Percentiles rank a stretch among this genome's conserved stretches.
These are phyloP conservation scores for Aplochiton taeniatus DNA, from an alignment of 2,797 vertebrate genomes.

Conservation along the genomic window DNA sequence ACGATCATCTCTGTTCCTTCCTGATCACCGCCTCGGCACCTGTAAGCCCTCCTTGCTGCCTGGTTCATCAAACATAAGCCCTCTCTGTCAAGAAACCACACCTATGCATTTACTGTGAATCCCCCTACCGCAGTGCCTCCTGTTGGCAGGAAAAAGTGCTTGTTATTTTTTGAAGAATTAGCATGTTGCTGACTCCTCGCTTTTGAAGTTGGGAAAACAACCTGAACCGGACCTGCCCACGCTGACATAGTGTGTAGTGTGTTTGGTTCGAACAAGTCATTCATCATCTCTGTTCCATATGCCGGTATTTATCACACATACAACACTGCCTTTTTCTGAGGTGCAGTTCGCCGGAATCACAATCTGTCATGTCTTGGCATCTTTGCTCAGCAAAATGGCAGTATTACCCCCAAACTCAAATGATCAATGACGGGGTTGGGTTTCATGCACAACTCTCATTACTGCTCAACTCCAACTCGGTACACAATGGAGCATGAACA, in stretches of 20 bases:
- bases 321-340: constrained; percentile 6
- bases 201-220: too few species aligned
- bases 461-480: constrained; percentile 14
- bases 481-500: constrained; percentile 13
- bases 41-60: neutral
- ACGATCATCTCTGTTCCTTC: constrained; percentile 31
- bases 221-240: too few species aligned
- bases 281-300: constrained; percentile 3
- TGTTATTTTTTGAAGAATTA: neutral
- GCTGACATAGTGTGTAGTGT: neutral
- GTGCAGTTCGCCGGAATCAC: constrained; percentile 20
- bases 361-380: neutral
- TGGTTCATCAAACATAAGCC: too few species aligned
- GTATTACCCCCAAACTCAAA: constrained; percentile 6
- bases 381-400: constrained; percentile 21
- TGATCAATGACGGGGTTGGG: constrained; percentile 15
- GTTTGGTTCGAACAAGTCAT: neutral
- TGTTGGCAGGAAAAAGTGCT: neutral
- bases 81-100: too few species aligned
- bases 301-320: constrained; percentile 6
- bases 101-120: too few species aligned
- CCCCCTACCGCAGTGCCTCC: too few species aligned
- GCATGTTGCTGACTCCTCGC: neutral
- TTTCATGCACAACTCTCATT: neutral
- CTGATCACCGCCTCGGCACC: neutral